Evolutionary conservation across 2,888 invertebrate genomes (phyloP).

Genomic region (Cryptocephalus moraei): DNA sequence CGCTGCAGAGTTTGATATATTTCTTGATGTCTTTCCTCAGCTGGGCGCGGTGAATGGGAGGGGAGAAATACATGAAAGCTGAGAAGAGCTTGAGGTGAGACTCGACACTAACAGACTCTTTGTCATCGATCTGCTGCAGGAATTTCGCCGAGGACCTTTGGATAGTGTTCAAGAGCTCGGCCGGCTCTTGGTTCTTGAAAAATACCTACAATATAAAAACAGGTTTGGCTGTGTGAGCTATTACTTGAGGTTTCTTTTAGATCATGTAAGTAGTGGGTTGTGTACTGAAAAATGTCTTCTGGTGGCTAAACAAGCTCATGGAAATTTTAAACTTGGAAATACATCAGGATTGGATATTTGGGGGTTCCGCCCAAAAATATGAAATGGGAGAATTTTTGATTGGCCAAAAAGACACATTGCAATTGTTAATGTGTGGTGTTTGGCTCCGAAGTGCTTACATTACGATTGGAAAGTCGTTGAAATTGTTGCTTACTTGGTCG

Average conservation of each 20-base stretch:
- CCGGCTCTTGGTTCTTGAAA: constrained; percentile 43
- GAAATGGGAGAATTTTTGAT: too few relatives aligned
- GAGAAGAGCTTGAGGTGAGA: constrained; percentile 35
- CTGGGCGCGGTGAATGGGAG: constrained; percentile 36
- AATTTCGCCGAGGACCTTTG: constrained; percentile 34
- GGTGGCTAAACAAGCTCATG: not conserved
- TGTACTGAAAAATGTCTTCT: not conserved
- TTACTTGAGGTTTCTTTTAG: not conserved
- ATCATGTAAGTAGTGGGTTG: not conserved
- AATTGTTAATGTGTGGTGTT: too few relatives aligned
- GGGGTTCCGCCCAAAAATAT: too few relatives aligned
- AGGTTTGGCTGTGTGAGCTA: not conserved
- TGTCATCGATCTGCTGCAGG: constrained; percentile 30
- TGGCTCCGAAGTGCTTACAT: too few relatives aligned
- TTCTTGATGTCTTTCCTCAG: constrained; percentile 33
- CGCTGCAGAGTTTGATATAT: constrained; percentile 28
- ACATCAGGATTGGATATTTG: not conserved
- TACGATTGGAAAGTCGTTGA: too few relatives aligned
- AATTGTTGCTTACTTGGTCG: too few relatives aligned
- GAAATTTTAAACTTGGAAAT: not conserved
- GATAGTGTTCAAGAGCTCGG: constrained; percentile 35
- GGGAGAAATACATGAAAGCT: constrained; percentile 37
- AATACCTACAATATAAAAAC: constrained; percentile 30
- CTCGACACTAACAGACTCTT: constrained; percentile 10
- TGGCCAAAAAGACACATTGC: too few relatives aligned